Base-by-base conservation (phyloP, 2,113 vertebrate species). In the Mustela nigripes region DNA sequence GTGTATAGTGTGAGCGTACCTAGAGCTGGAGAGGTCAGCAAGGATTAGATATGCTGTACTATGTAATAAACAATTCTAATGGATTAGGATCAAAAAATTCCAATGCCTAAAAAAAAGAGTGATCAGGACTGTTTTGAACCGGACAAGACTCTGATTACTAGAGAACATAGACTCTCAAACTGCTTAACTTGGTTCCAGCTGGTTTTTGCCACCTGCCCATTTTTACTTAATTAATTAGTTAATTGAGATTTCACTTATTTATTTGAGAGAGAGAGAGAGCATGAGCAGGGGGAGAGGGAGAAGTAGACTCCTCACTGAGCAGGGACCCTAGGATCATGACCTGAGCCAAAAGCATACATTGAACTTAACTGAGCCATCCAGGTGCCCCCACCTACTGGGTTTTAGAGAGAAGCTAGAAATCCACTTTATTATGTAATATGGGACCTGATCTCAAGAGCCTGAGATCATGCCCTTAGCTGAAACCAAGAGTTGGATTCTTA, bases 351-450 rank as follows among this genome's bases (percentile, higher is more conserved):
- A 14, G 31, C 31, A 33, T 26, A 33, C 31, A 33, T 2, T 33
- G 6, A 65, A 63, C 62, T 28, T 28, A 67, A 67, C 65, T 33
- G 65, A 16, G 31, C 65, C 65, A 67, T 15, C 15, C 65, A 67
- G 31, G 31, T 36, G 8, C 18, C 69, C 53, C 69, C 42, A 45
- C 21, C 39, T 83, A 87, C 39, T 22, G 48, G 36, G 31, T 96
- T 93, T 97, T 63, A 94, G 90, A 94, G 53, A 96, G 58, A 93
- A 76, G 9, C 24, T 82, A 21, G 36, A 53, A 83, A 42, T 84
- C 31, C 5, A 71, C 24, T 31, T 91, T 94, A 58, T 58, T 60
- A 42, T 63, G 4, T 93, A 74, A 42, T 42, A 11, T 6, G 71
- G 71, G 71, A 36, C 36, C 36, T 73, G 21, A 24, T 24, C 21